Base-by-base conservation (phyloP, 2,113 vertebrate species). In the Aldabrachelys gigantea region DNA sequence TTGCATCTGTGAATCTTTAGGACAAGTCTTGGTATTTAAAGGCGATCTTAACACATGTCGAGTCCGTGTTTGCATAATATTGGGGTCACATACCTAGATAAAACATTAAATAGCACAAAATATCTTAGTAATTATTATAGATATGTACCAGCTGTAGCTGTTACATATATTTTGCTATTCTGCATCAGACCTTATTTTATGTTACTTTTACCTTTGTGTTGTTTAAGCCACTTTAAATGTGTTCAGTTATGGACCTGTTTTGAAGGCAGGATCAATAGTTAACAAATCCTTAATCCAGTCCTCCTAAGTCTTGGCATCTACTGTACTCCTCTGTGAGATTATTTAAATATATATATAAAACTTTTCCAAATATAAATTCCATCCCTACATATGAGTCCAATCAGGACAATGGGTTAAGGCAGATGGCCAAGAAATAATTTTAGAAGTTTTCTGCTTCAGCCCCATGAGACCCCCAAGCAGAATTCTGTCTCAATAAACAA, bases 31-130 rank as follows among this genome's bases (percentile, higher is more conserved):
- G 1, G 98, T 97, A 6, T 92, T 96, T 89, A 96, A 84, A 1
- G 99, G 97, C 44, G 97, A 98, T 52, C 99, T 98, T 44, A 99
- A 98, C 88, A 99, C 96, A 82, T 98, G 98, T n/a, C 99, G 99
- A 79, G 97, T 98, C 95, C 99, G 98, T 96, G 97, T 98, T 95
- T 99, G 98, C 69, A 94, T 94, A 29, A 97, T 24, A 81, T 85
- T 98, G 0, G 98, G 97, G 87, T 99, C 98, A 97, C 99, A 99
- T 5, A 98, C 98, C 99, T 99, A 44, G 1, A 82, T 10, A 80
- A 89, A 96, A 76, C 5, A 91, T 88, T 25, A 75, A 59, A 93
- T 14, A 93, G 83, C 0, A 85, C 25, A 84, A 82, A 69, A 96
- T 53, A 96, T 2, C 21, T 56, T 4, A 38, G 62, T 75, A 83